Evolutionary conservation across 2,113 vertebrate genomes (phyloP).

Genomic region (Numenius arquata): DNA sequence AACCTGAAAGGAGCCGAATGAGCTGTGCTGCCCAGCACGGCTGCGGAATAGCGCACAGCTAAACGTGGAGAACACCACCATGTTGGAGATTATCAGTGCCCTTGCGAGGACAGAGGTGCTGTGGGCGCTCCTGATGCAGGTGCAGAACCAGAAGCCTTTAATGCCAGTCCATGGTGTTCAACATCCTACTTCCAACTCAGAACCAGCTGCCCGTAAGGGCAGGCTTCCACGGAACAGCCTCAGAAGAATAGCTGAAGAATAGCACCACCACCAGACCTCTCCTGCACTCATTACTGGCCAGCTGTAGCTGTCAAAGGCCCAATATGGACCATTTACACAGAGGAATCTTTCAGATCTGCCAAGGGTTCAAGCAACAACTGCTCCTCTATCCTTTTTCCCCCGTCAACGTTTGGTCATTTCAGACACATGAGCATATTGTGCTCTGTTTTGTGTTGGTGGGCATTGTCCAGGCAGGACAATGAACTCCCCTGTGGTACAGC

Average conservation of each 20-base stretch:
- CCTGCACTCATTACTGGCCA: not conserved
- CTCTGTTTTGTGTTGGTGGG: no score
- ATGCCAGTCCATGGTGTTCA: not conserved
- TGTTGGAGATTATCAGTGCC: accelerated
- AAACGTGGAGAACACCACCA: accelerated
- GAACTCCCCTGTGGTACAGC: not conserved
- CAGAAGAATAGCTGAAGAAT: not conserved
- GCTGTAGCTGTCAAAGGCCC: not conserved
- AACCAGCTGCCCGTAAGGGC: not conserved
- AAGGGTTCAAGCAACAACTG: not conserved
- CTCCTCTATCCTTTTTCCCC: not conserved
- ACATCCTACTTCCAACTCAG: not conserved
- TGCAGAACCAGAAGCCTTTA: not conserved
- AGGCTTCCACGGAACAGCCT: not conserved
- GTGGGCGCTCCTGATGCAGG: not conserved
- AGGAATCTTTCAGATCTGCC: not conserved
- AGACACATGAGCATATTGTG: accelerated
- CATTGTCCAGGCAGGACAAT: not conserved
- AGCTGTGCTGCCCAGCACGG: not conserved
- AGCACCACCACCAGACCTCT: not conserved
- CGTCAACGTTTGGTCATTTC: not conserved
- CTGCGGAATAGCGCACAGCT: accelerated
- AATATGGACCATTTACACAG: not conserved
- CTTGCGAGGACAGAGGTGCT: not conserved
- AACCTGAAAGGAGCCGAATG: not conserved